Conservation (phyloP, 1,140 invertebrate species). For the Mactra quadrangularis region DNA sequence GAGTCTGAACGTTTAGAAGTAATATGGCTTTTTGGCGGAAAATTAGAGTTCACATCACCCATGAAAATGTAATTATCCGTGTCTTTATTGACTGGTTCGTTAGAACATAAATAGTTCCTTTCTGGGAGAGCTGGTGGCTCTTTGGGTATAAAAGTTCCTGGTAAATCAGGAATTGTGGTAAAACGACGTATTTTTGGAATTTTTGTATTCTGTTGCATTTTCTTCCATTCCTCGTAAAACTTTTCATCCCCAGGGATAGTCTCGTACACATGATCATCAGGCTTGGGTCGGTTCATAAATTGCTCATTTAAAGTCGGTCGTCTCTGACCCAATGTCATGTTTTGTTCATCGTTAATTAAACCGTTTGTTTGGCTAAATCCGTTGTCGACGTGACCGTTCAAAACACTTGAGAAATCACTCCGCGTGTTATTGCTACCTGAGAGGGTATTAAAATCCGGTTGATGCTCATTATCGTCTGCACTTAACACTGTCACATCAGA, state of each 20-base stretch:
- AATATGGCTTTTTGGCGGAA: slow-evolving; percentile 27
- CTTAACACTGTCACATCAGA: slow-evolving; percentile 54
- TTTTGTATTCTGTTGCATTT: slow-evolving; percentile 62
- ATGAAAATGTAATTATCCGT: slow-evolving; percentile 51
- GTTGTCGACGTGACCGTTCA: slow-evolving; percentile 37
- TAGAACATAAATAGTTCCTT: slow-evolving; percentile 54
- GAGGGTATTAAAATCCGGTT: slow-evolving; percentile 28
- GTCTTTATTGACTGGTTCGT: slow-evolving; percentile 37
- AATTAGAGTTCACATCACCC: slow-evolving; percentile 58
- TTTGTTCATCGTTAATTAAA: slow-evolving; percentile 27
- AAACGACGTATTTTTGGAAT: slow-evolving; percentile 61
- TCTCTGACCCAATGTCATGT: slow-evolving; percentile 23
- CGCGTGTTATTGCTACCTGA: slow-evolving; percentile 37
- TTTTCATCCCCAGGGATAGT: slow-evolving; percentile 74
- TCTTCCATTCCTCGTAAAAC: slow-evolving; percentile 69
- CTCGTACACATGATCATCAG: slow-evolving; percentile 74
- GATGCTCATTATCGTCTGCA: slow-evolving; percentile 49
- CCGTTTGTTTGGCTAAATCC: slow-evolving; percentile 42
- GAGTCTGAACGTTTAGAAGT: slow-evolving; percentile 16
- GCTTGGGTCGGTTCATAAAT: slow-evolving; percentile 50
- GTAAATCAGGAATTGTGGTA: slow-evolving; percentile 61
- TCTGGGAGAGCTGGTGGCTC: slow-evolving; percentile 69
- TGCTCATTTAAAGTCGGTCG: slow-evolving; percentile 45
- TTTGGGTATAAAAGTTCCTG: slow-evolving; percentile 66
- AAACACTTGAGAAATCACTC: slow-evolving; percentile 11